Conservation (phyloP, 2,797 vertebrate species). For the Channa striata region DNA sequence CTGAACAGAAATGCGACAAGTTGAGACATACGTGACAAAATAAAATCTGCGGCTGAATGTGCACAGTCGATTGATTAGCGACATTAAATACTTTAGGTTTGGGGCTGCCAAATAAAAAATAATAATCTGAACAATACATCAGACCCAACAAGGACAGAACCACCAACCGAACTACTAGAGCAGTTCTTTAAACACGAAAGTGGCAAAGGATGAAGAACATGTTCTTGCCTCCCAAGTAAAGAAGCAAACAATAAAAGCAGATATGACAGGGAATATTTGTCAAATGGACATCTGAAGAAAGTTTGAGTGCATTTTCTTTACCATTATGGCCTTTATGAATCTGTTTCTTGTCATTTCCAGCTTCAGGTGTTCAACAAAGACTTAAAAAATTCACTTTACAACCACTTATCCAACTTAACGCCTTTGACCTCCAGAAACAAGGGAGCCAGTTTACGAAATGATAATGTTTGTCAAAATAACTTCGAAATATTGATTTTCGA, state of each 20-base stretch:
- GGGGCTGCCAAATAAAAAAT: too few species aligned
- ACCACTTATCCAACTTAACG: background rate
- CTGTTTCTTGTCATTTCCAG: background rate
- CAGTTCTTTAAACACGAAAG: too few species aligned
- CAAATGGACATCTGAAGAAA: background rate
- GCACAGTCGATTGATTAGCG: background rate
- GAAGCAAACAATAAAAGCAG: background rate
- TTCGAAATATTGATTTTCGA: too few species aligned
- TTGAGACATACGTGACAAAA: background rate
- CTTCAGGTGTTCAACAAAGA: too few species aligned
- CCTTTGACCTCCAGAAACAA: slow-evolving; percentile 13
- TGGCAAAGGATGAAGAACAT: too few species aligned
- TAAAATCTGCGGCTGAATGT: background rate
- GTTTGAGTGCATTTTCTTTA: background rate
- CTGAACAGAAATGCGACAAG: slow-evolving; percentile 16
- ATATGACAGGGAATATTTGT: background rate
- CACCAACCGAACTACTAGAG: background rate
- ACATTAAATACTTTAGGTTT: too few species aligned
- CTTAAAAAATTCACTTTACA: too few species aligned
- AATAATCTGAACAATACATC: background rate
- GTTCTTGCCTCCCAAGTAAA: background rate
- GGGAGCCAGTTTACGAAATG: background rate
- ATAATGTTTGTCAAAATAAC: background rate
- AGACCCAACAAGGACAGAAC: background rate
- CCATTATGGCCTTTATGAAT: too few species aligned